A percentile compares a stretch with the other conserved stretches of the same genome.
These are phyloP conservation scores for Pyrocephalus nanus DNA, from an alignment of 2,797 vertebrate genomes.

Conservation along the genomic window DNA sequence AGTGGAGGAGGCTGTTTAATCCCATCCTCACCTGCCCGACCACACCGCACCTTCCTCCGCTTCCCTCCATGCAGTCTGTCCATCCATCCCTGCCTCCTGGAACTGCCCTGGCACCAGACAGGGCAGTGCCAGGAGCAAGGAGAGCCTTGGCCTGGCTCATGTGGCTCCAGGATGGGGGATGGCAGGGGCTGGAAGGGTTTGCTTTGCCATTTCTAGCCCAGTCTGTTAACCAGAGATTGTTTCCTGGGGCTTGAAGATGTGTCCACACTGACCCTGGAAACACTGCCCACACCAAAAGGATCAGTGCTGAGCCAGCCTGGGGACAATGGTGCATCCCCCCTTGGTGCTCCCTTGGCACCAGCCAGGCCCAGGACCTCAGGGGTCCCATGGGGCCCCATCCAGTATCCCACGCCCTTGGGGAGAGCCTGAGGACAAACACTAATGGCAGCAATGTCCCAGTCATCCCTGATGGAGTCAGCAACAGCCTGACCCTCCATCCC, in stretches of 20 bases:
- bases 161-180: background rate
- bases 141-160: background rate
- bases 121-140: background rate
- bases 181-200: background rate
- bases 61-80: background rate
- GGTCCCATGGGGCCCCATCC: no score
- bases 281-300: background rate
- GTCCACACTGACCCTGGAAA: background rate
- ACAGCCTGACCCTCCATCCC: background rate
- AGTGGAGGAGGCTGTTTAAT: background rate
- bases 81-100: background rate
- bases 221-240: background rate
- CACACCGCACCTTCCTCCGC: background rate
- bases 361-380: accelerated
- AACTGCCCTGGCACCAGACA: background rate
- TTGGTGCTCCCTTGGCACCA: background rate
- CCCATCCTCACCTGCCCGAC: background rate
- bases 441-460: background rate
- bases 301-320: background rate
- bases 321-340: accelerated
- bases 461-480: background rate
- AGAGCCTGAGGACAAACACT: background rate
- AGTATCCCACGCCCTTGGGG: background rate
- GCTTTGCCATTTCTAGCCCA: background rate
- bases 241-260: background rate